Percentiles rank a stretch among this genome's conserved stretches.
These are phyloP conservation scores for Cervus canadensis DNA, from an alignment of 2,113 vertebrate species.

Conservation along the genomic window DNA sequence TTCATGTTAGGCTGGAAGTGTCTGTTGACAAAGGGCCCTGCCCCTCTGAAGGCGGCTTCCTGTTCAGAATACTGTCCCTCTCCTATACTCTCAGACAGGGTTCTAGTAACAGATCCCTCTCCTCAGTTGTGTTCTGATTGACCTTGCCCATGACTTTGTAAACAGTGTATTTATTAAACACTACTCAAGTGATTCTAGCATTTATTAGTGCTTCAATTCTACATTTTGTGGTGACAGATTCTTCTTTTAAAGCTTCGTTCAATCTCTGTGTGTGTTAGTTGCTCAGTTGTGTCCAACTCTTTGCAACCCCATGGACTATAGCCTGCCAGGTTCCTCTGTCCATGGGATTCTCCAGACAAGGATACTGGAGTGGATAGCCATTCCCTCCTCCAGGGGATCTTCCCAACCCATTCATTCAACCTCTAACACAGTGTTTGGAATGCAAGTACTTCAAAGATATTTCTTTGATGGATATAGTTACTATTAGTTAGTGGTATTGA, in stretches of 20 bases:
- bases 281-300: neutral
- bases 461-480: neutral
- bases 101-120: neutral
- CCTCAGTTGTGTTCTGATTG: neutral
- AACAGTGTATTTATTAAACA: neutral
- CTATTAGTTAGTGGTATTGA: neutral
- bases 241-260: neutral
- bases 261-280: neutral
- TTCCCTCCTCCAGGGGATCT: neutral
- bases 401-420: neutral
- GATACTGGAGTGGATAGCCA: neutral
- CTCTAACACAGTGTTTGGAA: neutral
- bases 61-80: neutral
- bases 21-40: neutral
- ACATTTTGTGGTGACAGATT: neutral
- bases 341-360: neutral
- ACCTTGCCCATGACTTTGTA: neutral
- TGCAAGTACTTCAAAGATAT: neutral
- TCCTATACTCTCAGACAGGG: neutral
- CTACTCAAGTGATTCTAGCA: neutral
- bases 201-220: neutral
- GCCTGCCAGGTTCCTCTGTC: neutral
- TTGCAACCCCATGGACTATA: neutral
- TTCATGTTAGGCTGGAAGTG: neutral
- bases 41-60: fast-evolving